Conservation (phyloP, 2,888 invertebrate species). For the Ametastegia equiseti region DNA sequence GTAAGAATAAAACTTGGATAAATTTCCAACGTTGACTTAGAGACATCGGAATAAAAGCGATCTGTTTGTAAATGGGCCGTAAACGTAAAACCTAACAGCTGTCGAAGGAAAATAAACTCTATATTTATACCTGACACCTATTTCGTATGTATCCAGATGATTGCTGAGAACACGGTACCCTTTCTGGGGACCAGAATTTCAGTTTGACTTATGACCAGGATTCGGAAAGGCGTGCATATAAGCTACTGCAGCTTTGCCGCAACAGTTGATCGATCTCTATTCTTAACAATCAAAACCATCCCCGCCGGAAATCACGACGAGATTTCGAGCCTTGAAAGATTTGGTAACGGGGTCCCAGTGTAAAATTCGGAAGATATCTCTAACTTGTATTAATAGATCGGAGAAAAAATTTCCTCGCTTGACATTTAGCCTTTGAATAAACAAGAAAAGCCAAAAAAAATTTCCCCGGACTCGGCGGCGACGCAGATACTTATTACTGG, state of each 20-base stretch:
- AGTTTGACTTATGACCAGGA: not conserved
- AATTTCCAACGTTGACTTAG: conserved; percentile 43
- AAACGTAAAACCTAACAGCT: conserved; percentile 71
- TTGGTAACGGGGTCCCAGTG: not conserved
- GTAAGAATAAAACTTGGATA: conserved; percentile 42
- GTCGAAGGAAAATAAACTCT: conserved; percentile 73
- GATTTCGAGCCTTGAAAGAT: not conserved
- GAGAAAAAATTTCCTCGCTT: conserved; percentile 19
- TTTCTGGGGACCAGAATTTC: not conserved
- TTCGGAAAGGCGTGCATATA: not conserved
- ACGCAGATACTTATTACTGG: conserved; percentile 16
- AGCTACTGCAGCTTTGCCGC: not conserved
- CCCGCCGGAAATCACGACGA: not conserved
- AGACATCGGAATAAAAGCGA: conserved; percentile 65
- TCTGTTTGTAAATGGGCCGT: conserved; percentile 71
- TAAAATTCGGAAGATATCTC: not conserved
- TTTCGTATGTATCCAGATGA: conserved; percentile 19
- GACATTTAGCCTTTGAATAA: conserved; percentile 18
- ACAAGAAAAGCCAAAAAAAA: not conserved
- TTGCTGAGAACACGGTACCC: conserved; percentile 8
- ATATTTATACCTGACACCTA: conserved; percentile 63
- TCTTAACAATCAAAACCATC: conserved; percentile 6
- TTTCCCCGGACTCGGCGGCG: not conserved
- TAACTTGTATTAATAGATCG: not conserved
- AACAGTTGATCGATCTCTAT: conserved; percentile 1